phyloP scores from a whole-genome alignment of 92 coral and sea anemone genomes.

The Blastomussa wellsi region DNA sequence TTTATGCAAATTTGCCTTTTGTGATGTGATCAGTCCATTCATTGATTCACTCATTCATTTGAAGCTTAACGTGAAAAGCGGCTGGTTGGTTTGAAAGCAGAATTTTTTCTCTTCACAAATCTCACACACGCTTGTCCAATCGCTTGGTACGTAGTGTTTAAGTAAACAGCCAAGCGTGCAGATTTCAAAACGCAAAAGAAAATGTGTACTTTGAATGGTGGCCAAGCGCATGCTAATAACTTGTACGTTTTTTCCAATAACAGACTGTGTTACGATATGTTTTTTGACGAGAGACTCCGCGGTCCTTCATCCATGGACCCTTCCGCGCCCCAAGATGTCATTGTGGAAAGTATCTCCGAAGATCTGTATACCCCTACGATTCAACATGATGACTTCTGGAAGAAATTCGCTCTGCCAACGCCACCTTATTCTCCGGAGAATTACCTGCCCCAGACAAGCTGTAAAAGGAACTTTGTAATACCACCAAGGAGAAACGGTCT shows the following conservation, averaged over 20 bases:
- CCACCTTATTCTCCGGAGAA: conserved; percentile 98
- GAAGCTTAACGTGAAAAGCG: conserved; percentile 49
- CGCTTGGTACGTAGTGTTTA: conserved; percentile 29
- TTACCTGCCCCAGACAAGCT: conserved; percentile 56
- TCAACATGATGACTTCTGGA: conserved; percentile 80
- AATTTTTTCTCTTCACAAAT: conserved; percentile 30
- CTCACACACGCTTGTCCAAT: conserved; percentile 33
- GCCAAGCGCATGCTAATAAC: conserved; percentile 49
- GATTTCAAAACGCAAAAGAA: conserved; percentile 31
- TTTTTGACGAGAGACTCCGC: conserved; percentile 74
- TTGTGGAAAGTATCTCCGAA: conserved; percentile 69
- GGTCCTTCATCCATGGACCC: conserved; percentile 62
- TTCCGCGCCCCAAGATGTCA: conserved; percentile 55
- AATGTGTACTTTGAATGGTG: conserved; percentile 46
- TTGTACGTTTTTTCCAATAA: conserved; percentile 40
- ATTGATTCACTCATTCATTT: conserved; percentile 58
- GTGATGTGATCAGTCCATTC: conserved; percentile 70
- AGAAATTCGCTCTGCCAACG: conserved; percentile 86
- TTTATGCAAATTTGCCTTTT: conserved; percentile 75
- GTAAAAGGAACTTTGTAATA: conserved; percentile 53
- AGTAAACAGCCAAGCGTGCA: conserved; percentile 46
- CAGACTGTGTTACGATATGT: conserved; percentile 91
- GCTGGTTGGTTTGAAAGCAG: conserved; percentile 45
- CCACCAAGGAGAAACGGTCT: conserved; percentile 66
- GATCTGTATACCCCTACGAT: conserved; percentile 72